Evolutionary conservation across 1,140 invertebrate species (phyloP).

Genomic region (Pomacea maculata): DNA sequence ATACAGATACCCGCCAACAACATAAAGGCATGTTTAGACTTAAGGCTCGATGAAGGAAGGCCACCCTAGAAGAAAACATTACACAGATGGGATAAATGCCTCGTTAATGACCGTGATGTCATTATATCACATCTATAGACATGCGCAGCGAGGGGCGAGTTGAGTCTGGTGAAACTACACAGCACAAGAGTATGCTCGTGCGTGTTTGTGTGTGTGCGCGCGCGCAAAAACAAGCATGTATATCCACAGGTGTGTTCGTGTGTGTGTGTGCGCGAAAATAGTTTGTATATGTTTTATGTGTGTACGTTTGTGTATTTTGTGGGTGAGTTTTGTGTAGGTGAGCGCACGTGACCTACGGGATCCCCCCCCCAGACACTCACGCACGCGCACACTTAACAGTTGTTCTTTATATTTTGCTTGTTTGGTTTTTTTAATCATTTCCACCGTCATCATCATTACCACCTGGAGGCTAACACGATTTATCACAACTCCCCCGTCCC

Average conservation of each 20-base stretch:
- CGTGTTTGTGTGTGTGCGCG: background rate
- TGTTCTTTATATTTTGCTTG: background rate
- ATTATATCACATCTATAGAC: background rate
- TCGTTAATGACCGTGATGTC: background rate
- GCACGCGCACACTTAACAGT: too few relatives aligned
- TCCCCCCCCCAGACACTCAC: background rate
- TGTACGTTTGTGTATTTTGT: background rate
- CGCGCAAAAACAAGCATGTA: background rate
- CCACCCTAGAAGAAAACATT: background rate
- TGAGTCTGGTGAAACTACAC: background rate
- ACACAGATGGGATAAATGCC: background rate
- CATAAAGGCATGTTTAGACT: background rate
- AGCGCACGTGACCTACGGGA: background rate
- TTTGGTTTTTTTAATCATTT: background rate
- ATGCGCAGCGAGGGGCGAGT: background rate
- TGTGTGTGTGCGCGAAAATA: background rate
- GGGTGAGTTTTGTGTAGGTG: background rate
- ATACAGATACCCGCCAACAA: background rate
- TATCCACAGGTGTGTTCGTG: background rate
- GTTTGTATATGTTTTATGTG: too few relatives aligned
- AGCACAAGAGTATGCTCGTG: background rate
- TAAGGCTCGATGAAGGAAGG: background rate
- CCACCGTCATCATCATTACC: too few relatives aligned
- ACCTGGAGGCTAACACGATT: too few relatives aligned
- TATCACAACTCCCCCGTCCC: background rate